Percentiles rank a stretch among this genome's conserved stretches.
phyloP scores from a whole-genome alignment of 1,140 invertebrate species.

The Aricia agestis region DNA sequence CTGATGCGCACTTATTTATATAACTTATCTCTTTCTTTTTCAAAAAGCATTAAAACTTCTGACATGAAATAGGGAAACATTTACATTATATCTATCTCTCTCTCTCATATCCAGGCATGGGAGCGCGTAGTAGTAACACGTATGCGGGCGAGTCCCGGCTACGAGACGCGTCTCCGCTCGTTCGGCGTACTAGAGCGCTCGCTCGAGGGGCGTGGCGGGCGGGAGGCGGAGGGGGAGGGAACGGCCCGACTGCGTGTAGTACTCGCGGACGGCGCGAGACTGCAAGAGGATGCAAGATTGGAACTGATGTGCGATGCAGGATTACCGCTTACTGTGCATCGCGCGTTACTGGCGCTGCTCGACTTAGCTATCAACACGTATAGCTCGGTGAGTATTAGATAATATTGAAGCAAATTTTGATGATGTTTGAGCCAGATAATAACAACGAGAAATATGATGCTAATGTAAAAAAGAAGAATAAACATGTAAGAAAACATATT shows the following conservation, averaged over 20 bases:
- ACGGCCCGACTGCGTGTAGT: constrained; percentile 44
- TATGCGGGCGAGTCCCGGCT: constrained; percentile 31
- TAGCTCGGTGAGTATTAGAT: constrained; percentile 43
- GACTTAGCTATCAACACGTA: constrained; percentile 59
- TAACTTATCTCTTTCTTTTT: too few relatives aligned
- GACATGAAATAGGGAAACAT: too few relatives aligned
- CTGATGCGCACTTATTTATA: too few relatives aligned
- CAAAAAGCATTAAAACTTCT: too few relatives aligned
- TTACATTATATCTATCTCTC: too few relatives aligned
- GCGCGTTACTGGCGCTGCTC: constrained; percentile 47
- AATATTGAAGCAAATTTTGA: background rate
- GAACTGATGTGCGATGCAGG: constrained; percentile 59
- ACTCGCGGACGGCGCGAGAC: constrained; percentile 44
- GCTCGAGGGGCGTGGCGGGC: constrained; percentile 48
- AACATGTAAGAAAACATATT: too few relatives aligned
- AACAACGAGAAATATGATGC: background rate
- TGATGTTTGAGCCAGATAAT: background rate
- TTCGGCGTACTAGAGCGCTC: constrained; percentile 52
- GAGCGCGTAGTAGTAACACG: constrained; percentile 51
- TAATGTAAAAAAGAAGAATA: too few relatives aligned
- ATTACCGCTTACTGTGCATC: constrained; percentile 43
- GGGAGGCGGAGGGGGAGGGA: constrained; percentile 16
- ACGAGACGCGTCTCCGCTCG: constrained; percentile 50
- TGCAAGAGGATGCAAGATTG: constrained; percentile 53
- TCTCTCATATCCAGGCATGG: constrained; percentile 42